Conservation (phyloP, 1,140 invertebrate species). For the Drosophila grimshawi region DNA sequence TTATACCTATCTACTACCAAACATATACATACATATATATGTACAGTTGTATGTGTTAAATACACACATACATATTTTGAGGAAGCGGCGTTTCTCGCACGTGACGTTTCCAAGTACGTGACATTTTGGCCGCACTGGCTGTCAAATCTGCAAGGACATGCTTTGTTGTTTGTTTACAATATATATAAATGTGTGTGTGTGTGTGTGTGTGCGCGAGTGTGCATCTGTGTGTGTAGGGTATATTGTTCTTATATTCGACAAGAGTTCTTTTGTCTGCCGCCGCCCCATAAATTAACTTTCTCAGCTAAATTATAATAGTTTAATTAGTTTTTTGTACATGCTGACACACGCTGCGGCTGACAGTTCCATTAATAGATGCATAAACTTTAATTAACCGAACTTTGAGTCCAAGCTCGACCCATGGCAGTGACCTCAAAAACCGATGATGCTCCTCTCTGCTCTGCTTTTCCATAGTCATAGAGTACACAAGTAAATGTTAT, state of each 20-base stretch:
- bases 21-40: background rate
- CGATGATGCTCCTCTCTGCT: too few species aligned
- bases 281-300: conserved; percentile 75
- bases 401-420: background rate
- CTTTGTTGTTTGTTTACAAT: conserved; percentile 58
- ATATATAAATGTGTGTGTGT: conserved; percentile 2
- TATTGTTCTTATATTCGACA: conserved; percentile 18
- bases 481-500: too few species aligned
- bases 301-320: conserved; percentile 79
- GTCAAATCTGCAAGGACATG: conserved; percentile 66
- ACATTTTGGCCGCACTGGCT: conserved; percentile 51
- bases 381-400: conserved; percentile 71
- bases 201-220: conserved; percentile 17
- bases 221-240: conserved; percentile 4
- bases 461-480: too few species aligned
- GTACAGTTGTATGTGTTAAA: background rate
- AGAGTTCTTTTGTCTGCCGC: conserved; percentile 31
- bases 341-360: conserved; percentile 57
- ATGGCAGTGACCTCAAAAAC: background rate
- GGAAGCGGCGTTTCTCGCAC: conserved; percentile 40
- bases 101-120: conserved; percentile 68
- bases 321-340: conserved; percentile 70
- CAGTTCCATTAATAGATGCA: conserved; percentile 67
- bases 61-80: conserved; percentile 14
- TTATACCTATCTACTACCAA: conserved; percentile 36